A percentile compares a stretch with the other conserved stretches of the same genome.
phyloP scores from a whole-genome alignment of 2,113 vertebrate genomes.

The Boulengeromyrus knoepffleri region DNA sequence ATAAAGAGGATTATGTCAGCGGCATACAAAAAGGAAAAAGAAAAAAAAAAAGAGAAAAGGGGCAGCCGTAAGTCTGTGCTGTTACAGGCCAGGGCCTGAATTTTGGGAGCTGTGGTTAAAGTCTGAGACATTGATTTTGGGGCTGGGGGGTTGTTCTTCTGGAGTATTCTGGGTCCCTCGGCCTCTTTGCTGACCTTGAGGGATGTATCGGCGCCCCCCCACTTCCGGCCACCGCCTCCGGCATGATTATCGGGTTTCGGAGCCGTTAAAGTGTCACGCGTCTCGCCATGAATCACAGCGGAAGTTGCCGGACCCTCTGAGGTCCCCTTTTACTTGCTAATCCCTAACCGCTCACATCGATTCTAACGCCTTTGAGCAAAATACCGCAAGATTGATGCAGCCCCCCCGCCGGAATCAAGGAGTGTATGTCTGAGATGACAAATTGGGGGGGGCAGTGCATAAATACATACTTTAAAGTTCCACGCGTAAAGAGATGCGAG shows the following conservation, averaged over 20 bases:
- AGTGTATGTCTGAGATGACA: slow-evolving; percentile 31
- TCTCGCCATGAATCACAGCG: slow-evolving; percentile 37
- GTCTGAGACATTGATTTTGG: slow-evolving; percentile 33
- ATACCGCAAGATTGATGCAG: slow-evolving; percentile 36
- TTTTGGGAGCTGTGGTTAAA: neutral
- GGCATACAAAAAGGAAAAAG: neutral
- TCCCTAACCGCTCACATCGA: slow-evolving; percentile 18
- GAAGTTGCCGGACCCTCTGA: slow-evolving; percentile 28
- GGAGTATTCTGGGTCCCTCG: neutral
- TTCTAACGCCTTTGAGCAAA: slow-evolving; percentile 18
- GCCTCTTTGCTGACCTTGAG: slow-evolving; percentile 38
- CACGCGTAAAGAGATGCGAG: slow-evolving; percentile 21
- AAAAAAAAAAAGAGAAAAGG: neutral
- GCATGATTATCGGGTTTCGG: slow-evolving; percentile 39
- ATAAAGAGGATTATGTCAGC: neutral
- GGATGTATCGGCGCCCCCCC: slow-evolving; percentile 32
- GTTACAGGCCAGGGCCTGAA: neutral
- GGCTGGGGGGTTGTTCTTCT: neutral
- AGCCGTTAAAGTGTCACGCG: slow-evolving; percentile 37
- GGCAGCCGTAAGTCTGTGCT: neutral
- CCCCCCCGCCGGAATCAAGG: slow-evolving; percentile 14
- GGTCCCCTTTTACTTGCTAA: neutral
- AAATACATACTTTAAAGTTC: slow-evolving; percentile 22
- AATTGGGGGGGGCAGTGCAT: slow-evolving; percentile 27
- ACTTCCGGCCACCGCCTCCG: slow-evolving; percentile 28